Conservation (phyloP, 2,797 vertebrate genomes). For the Sparidentex hasta region DNA sequence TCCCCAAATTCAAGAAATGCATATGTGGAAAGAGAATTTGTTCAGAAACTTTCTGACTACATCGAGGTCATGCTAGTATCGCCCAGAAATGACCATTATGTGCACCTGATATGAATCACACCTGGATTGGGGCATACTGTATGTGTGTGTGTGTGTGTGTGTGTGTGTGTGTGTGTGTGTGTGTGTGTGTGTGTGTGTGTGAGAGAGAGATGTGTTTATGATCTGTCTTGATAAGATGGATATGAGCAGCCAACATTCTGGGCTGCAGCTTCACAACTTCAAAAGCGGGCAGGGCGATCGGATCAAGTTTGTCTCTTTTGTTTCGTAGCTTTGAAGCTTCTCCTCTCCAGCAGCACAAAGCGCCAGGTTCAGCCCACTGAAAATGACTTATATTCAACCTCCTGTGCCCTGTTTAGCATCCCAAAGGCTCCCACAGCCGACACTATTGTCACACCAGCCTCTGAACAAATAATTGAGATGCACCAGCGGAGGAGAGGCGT, state of each 20-base stretch:
- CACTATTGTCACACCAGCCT: slow-evolving; percentile 84
- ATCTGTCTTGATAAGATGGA: slow-evolving; percentile 67
- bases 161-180: too few species aligned
- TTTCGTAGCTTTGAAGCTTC: slow-evolving; percentile 94
- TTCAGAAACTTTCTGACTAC: background rate
- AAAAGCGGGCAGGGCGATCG: slow-evolving; percentile 88
- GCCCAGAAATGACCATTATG: background rate
- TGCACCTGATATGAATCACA: slow-evolving; percentile 11
- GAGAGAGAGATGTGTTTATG: slow-evolving; percentile 20
- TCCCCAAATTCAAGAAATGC: background rate
- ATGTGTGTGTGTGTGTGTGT: background rate
- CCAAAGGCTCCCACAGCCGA: slow-evolving; percentile 87
- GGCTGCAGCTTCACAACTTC: slow-evolving; percentile 88
- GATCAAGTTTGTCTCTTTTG: slow-evolving; percentile 90
- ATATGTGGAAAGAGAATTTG: background rate
- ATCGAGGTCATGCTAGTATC: background rate
- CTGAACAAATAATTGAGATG: slow-evolving; percentile 96
- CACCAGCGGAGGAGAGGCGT: slow-evolving; percentile 87
- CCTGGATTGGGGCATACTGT: slow-evolving; percentile 33
- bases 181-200: too few species aligned
- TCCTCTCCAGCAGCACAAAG: slow-evolving; percentile 89
- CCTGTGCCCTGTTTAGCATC: slow-evolving; percentile 93
- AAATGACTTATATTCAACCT: slow-evolving; percentile 85
- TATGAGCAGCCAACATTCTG: slow-evolving; percentile 75
- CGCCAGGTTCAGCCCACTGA: slow-evolving; percentile 78